A percentile compares a stretch with the other conserved stretches of the same genome.
phyloP scores from a whole-genome alignment of 2,113 vertebrate genomes.

The Sphyrna mokarran region DNA sequence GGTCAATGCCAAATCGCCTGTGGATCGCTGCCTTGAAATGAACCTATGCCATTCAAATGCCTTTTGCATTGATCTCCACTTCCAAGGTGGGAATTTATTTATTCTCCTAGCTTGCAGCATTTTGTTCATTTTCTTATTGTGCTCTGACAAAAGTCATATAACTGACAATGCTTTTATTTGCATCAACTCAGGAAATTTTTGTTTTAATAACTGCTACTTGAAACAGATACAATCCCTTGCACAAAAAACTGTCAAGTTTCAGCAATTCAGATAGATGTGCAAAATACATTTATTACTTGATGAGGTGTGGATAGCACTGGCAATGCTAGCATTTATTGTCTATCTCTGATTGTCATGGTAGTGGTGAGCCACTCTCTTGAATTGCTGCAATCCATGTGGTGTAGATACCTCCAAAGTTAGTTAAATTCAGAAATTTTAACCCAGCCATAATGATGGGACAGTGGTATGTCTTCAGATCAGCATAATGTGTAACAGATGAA shows the following conservation, averaged over 20 bases:
- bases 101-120: neutral
- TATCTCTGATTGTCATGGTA: neutral
- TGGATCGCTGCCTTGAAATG: conserved; percentile 71
- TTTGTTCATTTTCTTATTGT: neutral
- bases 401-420: neutral
- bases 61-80: conserved; percentile 79
- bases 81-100: conserved; percentile 62
- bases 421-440: neutral
- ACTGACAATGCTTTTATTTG: neutral
- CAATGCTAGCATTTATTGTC: neutral
- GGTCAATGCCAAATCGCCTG: conserved; percentile 63
- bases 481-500: neutral
- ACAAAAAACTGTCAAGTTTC: neutral
- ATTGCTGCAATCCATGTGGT: neutral
- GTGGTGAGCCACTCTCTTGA: neutral
- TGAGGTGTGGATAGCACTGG: neutral
- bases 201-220: neutral
- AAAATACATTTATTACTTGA: neutral
- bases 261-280: neutral
- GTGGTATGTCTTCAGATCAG: neutral
- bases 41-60: conserved; percentile 74
- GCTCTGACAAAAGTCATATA: neutral
- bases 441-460: neutral
- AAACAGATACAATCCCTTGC: neutral
- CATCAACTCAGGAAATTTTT: neutral